Conservation (phyloP, 92 coral and sea anemone genomes). For the Umimayanthus chanpuru region DNA sequence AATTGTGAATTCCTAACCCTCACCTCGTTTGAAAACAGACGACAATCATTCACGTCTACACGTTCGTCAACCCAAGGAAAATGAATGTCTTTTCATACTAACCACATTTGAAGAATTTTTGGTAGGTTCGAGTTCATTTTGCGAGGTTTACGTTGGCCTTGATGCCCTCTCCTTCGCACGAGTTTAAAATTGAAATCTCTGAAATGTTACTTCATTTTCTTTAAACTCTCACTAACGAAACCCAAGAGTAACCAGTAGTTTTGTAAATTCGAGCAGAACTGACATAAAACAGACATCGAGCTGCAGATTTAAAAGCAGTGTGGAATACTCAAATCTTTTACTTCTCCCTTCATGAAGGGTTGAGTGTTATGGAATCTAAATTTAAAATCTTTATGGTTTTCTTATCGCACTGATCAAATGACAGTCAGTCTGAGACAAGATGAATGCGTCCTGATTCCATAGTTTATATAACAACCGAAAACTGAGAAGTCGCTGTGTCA, state of each 20-base stretch:
- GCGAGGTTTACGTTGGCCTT: not conserved
- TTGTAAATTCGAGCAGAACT: not conserved
- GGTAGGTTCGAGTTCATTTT: not conserved
- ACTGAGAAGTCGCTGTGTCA: not conserved
- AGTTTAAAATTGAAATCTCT: too few species aligned
- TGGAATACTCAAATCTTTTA: not conserved
- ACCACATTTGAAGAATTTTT: not conserved
- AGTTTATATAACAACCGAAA: not conserved
- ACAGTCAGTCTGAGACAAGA: not conserved
- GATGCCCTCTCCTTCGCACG: too few species aligned
- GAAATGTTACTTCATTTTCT: not conserved
- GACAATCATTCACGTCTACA: too few species aligned
- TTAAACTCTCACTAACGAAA: too few species aligned
- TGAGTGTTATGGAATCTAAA: not conserved
- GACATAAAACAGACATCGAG: not conserved
- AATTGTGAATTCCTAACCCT: too few species aligned
- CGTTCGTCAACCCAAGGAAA: not conserved
- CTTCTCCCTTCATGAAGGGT: not conserved
- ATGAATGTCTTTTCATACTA: not conserved
- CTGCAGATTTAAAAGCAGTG: not conserved
- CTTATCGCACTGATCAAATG: not conserved
- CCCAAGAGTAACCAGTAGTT: not conserved
- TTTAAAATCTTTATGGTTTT: not conserved
- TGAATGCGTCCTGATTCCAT: not conserved
- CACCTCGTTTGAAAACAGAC: too few species aligned